Evolutionary conservation across 2,888 invertebrate genomes (phyloP).

Genomic region (Nemapogon koenigi): DNA sequence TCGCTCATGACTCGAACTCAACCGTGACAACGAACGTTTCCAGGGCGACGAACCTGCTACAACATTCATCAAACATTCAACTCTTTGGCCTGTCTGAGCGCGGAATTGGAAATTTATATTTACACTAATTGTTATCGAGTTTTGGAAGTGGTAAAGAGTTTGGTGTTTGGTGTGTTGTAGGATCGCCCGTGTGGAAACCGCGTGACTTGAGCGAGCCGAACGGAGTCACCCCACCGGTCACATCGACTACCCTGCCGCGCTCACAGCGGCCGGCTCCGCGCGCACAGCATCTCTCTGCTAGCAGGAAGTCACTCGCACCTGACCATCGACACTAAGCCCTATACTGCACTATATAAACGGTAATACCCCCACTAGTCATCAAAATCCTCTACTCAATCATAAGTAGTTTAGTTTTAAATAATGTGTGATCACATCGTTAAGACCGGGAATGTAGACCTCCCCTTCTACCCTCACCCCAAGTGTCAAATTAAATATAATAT

Average conservation of each 20-base stretch:
- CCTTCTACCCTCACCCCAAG: too few relatives aligned
- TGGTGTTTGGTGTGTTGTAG: constrained; percentile 77
- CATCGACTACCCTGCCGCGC: constrained; percentile 22
- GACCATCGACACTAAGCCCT: constrained; percentile 47
- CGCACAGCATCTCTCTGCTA: constrained; percentile 52
- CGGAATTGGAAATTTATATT: constrained; percentile 6
- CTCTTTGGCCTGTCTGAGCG: constrained; percentile 42
- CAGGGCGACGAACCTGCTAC: constrained; percentile 28
- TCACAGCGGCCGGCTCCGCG: constrained; percentile 46
- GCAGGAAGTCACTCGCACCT: constrained; percentile 61
- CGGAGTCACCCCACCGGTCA: constrained; percentile 28
- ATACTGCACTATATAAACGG: not conserved
- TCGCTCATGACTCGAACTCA: not conserved
- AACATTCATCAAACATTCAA: constrained; percentile 67
- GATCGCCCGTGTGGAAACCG: constrained; percentile 99
- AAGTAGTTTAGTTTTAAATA: too few relatives aligned
- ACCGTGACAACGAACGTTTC: constrained; percentile 10
- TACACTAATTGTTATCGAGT: constrained; percentile 22
- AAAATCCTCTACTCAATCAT: constrained; percentile 13
- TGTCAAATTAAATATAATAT: too few relatives aligned
- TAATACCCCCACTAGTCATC: constrained; percentile 15
- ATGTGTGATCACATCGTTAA: too few relatives aligned
- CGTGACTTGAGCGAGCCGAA: constrained; percentile 71
- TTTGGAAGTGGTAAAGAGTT: constrained; percentile 45
- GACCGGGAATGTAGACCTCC: too few relatives aligned